Conservation (phyloP, 2,113 vertebrate genomes). For the Cheirogaleus medius region DNA sequence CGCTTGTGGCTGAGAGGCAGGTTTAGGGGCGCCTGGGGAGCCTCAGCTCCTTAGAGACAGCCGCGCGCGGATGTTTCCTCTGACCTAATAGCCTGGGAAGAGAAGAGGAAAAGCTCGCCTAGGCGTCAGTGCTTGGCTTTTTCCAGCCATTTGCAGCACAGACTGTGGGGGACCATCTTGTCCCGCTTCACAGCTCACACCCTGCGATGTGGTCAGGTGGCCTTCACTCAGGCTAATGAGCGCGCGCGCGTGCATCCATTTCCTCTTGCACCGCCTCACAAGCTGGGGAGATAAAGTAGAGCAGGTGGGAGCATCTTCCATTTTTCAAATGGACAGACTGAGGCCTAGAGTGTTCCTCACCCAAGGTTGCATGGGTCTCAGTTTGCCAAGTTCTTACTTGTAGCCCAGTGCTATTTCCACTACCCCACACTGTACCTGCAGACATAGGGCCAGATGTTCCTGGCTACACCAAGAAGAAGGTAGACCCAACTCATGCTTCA, state of each 20-base stretch:
- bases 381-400: background rate
- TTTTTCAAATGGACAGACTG: background rate
- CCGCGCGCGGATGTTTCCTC: background rate
- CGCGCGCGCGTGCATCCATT: background rate
- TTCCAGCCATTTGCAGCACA: background rate
- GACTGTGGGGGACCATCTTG: too few relatives aligned
- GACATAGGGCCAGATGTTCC: background rate
- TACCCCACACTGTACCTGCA: accelerated
- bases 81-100: background rate
- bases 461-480: background rate
- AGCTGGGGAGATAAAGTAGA: too few relatives aligned
- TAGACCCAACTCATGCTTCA: background rate
- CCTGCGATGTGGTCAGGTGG: too few relatives aligned
- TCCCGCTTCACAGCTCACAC: background rate
- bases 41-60: background rate
- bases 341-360: background rate
- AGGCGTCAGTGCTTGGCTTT: background rate
- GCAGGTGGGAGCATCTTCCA: background rate
- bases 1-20: background rate
- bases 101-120: background rate
- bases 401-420: background rate
- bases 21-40: background rate
- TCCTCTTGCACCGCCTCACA: background rate
- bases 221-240: background rate
- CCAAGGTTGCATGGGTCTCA: background rate